These are phyloP conservation scores for Apistogramma diplotaenia DNA, from an alignment of 2,113 vertebrate genomes.

Conservation along the genomic window DNA sequence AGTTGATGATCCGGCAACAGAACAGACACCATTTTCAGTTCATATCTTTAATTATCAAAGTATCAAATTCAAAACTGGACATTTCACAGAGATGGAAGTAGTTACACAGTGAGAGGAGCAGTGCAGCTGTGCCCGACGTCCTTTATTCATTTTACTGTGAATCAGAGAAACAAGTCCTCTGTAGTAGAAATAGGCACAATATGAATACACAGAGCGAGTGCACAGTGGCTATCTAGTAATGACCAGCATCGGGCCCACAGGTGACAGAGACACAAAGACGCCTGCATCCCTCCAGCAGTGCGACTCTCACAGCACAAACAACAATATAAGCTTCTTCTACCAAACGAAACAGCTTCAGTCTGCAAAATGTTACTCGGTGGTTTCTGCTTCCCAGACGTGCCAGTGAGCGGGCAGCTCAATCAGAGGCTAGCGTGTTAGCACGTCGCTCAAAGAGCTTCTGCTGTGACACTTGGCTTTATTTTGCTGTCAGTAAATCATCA, in stretches of 20 bases:
- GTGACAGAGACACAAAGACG: conserved; percentile 61
- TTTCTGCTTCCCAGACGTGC: background rate
- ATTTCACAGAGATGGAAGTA: conserved; percentile 21
- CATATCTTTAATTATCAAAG: conserved; percentile 67
- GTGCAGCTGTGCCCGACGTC: conserved; percentile 29
- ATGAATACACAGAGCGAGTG: conserved; percentile 6
- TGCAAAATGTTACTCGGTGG: background rate
- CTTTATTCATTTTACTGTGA: background rate
- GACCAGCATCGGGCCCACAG: background rate
- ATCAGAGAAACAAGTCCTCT: background rate
- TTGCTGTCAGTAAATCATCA: background rate
- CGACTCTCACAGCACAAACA: background rate
- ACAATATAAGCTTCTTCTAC: background rate
- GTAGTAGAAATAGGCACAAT: conserved; percentile 19
- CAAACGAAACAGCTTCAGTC: background rate
- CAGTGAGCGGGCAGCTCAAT: background rate
- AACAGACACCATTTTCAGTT: background rate
- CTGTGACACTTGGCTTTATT: background rate
- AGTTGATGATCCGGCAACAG: no score
- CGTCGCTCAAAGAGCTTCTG: background rate
- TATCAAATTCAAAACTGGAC: conserved; percentile 73
- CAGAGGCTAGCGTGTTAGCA: background rate
- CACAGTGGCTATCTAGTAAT: background rate
- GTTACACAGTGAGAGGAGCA: conserved; percentile 18
- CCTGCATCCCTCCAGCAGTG: conserved; percentile 65